Evolutionary conservation across 2,888 invertebrate genomes (phyloP).

Genomic region (Agrochola lota): DNA sequence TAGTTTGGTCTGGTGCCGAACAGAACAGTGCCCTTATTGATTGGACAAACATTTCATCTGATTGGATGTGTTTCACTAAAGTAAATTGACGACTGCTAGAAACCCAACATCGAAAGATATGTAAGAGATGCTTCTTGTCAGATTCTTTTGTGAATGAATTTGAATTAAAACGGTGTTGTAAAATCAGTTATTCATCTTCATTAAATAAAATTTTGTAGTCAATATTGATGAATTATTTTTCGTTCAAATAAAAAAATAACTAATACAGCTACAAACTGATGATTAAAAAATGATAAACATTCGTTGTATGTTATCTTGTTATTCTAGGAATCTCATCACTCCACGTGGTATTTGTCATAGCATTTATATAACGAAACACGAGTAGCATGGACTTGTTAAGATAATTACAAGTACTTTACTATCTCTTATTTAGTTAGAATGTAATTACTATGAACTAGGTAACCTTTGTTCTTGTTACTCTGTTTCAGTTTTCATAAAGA

Average conservation of each 20-base stretch:
- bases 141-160: neutral
- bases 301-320: conserved; percentile 34
- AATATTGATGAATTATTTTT: too few relatives aligned
- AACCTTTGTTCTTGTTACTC: neutral
- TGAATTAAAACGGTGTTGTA: neutral
- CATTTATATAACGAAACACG: conserved; percentile 35
- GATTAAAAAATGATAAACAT: conserved; percentile 22
- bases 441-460: conserved; percentile 18
- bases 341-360: conserved; percentile 57
- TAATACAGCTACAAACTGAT: neutral
- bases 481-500: conserved; percentile 2
- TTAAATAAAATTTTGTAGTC: neutral
- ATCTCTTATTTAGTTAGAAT: conserved; percentile 15
- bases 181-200: neutral
- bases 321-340: conserved; percentile 43
- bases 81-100: neutral
- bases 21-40: conserved; percentile 38
- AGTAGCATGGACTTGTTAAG: conserved; percentile 39
- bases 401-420: conserved; percentile 21
- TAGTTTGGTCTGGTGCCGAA: conserved; percentile 17
- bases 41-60: conserved; percentile 28
- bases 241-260: neutral
- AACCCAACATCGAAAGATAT: conserved; percentile 9
- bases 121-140: neutral
- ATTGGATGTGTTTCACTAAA: conserved; percentile 10